Percentiles rank a stretch among this genome's conserved stretches.
Evolutionary conservation across 2,888 invertebrate genomes (phyloP).

Genomic region (Leptopilina myrica): DNA sequence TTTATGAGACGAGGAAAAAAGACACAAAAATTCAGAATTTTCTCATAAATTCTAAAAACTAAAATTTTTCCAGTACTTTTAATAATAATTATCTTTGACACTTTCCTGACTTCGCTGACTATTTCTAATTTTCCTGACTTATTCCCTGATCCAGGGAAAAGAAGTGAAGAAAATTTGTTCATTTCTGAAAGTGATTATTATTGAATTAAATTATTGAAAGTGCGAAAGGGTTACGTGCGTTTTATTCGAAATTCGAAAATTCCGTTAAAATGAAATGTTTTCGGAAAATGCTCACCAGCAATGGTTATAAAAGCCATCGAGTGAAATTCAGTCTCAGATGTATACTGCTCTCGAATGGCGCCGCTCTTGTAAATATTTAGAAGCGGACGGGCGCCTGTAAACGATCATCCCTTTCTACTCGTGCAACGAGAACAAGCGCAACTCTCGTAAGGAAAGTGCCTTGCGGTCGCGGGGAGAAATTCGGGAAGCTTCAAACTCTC

Average conservation of each 20-base stretch:
- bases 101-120: no score
- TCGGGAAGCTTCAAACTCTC: slow-evolving; percentile 40
- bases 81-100: no score
- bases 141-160: no score
- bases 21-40: no score
- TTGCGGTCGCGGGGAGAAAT: slow-evolving; percentile 36
- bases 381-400: slow-evolving; percentile 23
- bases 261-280: slow-evolving; percentile 1
- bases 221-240: not conserved
- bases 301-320: slow-evolving; percentile 19
- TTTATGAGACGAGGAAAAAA: no score
- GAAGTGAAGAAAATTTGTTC: no score
- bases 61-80: no score
- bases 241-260: not conserved
- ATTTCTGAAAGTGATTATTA: no score
- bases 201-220: no score
- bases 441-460: slow-evolving; percentile 38
- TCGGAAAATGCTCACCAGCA: not conserved
- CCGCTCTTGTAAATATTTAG: slow-evolving; percentile 25
- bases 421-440: slow-evolving; percentile 23
- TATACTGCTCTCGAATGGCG: not conserved
- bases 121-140: no score
- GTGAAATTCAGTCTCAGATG: not conserved
- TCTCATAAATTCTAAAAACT: no score
- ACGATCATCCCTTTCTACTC: slow-evolving; percentile 27